phyloP scores from a whole-genome alignment of 2,113 vertebrate genomes.

The Myanophis thanlyinensis region DNA sequence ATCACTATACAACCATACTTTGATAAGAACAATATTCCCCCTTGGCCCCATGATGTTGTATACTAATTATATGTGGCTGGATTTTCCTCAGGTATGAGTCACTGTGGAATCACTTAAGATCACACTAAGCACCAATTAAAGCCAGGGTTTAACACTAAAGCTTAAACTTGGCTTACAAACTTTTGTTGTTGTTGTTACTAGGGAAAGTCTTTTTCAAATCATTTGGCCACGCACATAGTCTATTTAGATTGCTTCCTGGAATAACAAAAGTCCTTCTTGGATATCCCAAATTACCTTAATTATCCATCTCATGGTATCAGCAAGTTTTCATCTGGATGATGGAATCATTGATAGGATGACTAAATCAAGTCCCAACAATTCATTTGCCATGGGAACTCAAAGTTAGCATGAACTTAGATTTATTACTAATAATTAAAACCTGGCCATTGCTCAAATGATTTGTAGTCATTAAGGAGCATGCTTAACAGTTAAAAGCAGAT shows the following conservation, averaged over 20 bases:
- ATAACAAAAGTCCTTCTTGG: background rate
- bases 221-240: background rate
- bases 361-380: background rate
- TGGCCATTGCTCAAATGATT: conserved; percentile 62
- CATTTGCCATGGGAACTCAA: conserved; percentile 16
- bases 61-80: background rate
- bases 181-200: background rate
- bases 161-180: background rate
- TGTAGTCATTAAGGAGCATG: conserved; percentile 62
- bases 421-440: conserved; percentile 26
- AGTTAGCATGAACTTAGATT: conserved; percentile 19
- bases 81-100: background rate
- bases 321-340: background rate
- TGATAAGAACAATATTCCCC: background rate
- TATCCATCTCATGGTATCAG: background rate
- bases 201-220: background rate
- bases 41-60: background rate
- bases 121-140: background rate
- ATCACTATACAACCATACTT: background rate
- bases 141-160: background rate
- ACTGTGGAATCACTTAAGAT: background rate
- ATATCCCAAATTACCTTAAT: background rate
- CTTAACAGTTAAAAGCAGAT: conserved; percentile 70
- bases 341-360: background rate
- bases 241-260: background rate